Evolutionary conservation across 2,797 vertebrate genomes (phyloP).

Genomic region (Okamejei kenojei): DNA sequence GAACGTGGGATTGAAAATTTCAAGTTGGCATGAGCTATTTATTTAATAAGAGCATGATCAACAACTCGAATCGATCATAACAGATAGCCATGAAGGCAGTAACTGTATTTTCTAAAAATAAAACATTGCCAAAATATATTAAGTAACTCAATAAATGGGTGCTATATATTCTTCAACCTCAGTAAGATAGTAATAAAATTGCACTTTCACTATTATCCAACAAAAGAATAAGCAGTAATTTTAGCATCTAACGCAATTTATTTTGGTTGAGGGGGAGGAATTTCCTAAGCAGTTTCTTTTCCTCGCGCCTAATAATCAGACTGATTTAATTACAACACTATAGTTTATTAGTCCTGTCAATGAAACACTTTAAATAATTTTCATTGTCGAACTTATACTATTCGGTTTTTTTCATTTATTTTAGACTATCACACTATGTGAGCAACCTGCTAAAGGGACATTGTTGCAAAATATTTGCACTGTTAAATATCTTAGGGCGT

Average conservation of each 20-base stretch:
- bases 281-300: not conserved
- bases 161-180: not conserved
- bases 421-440: too few relatives aligned
- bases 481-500: not conserved
- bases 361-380: not conserved
- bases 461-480: not conserved
- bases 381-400: not conserved
- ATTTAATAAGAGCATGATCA: not conserved
- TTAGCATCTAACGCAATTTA: not conserved
- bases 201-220: not conserved
- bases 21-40: not conserved
- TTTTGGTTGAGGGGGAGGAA: not conserved
- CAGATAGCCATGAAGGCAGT: not conserved
- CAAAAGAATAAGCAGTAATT: not conserved
- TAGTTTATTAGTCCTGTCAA: not conserved
- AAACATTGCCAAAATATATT: too few relatives aligned
- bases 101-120: not conserved
- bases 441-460: not conserved
- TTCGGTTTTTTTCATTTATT: too few relatives aligned
- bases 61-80: not conserved
- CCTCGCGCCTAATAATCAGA: not conserved
- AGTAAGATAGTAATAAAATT: not conserved
- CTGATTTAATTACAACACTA: not conserved
- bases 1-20: not conserved
- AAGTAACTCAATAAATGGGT: not conserved